These are phyloP conservation scores for Enteromius radiatus DNA, from an alignment of 2,797 vertebrate species.

Conservation along the genomic window DNA sequence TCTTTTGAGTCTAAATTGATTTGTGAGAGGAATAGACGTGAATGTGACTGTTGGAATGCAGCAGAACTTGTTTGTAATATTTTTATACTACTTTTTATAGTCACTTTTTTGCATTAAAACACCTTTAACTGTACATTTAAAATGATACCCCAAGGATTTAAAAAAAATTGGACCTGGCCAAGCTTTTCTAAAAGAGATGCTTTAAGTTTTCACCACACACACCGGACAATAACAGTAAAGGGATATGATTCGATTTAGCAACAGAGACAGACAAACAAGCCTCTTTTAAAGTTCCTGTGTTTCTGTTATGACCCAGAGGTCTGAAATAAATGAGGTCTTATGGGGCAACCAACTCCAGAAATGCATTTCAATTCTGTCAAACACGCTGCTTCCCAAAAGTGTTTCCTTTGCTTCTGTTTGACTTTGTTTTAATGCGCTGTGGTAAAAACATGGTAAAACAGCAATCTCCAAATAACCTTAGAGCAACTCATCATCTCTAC, in stretches of 20 bases:
- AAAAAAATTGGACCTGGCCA: no score
- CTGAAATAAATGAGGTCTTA: slow-evolving; percentile 43
- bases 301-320: slow-evolving; percentile 33
- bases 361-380: not conserved
- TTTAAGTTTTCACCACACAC: not conserved
- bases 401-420: slow-evolving; percentile 1
- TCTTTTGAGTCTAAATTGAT: no score
- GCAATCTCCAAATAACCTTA: not conserved
- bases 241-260: not conserved
- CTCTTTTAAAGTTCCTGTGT: slow-evolving; percentile 19
- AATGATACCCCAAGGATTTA: no score
- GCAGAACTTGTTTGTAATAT: no score
- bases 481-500: not conserved
- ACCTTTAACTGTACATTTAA: no score
- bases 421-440: not conserved
- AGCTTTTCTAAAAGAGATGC: not conserved
- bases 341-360: slow-evolving; percentile 32
- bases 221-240: not conserved
- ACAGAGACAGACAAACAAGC: slow-evolving; percentile 28
- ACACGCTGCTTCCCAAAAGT: not conserved
- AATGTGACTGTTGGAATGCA: no score
- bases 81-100: no score
- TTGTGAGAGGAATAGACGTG: no score
- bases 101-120: no score
- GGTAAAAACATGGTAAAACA: not conserved